Percentiles rank a stretch among this genome's conserved stretches.
phyloP scores from a whole-genome alignment of 2,888 invertebrate species.

The Cremastobaeus sp. region DNA sequence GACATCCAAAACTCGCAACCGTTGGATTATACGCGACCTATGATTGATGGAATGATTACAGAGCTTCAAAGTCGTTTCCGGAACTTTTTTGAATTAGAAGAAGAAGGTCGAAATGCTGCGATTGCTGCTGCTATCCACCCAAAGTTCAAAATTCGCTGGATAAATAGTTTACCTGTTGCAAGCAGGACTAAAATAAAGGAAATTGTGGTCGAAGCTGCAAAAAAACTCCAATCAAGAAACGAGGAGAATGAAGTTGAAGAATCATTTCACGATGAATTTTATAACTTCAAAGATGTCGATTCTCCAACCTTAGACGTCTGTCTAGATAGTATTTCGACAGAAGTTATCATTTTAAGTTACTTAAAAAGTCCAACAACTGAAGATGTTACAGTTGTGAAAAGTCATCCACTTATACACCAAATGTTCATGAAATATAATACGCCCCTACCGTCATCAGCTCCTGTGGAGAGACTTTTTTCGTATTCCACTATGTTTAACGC shows the following conservation, averaged over 20 bases:
- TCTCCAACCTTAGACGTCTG: neutral
- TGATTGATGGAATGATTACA: too few species aligned
- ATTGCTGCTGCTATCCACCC: neutral
- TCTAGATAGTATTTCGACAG: neutral
- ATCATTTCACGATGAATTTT: neutral
- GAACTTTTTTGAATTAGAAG: neutral
- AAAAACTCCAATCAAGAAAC: neutral
- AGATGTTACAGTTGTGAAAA: neutral
- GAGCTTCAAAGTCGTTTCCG: too few species aligned
- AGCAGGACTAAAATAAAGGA: neutral
- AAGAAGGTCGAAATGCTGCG: neutral
- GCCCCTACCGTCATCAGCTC: neutral
- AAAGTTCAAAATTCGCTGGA: neutral
- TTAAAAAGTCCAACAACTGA: neutral
- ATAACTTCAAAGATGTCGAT: neutral
- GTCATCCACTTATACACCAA: neutral
- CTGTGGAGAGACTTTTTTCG: neutral
- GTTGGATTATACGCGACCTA: too few species aligned
- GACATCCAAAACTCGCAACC: too few species aligned
- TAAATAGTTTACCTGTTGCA: neutral
- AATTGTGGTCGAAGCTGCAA: neutral
- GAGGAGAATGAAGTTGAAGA: neutral
- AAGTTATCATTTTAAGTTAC: neutral
- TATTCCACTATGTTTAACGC: slow-evolving; percentile 1
- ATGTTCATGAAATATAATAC: neutral